phyloP scores from a whole-genome alignment of 2,888 invertebrate species.

The Diarsia dahlii region DNA sequence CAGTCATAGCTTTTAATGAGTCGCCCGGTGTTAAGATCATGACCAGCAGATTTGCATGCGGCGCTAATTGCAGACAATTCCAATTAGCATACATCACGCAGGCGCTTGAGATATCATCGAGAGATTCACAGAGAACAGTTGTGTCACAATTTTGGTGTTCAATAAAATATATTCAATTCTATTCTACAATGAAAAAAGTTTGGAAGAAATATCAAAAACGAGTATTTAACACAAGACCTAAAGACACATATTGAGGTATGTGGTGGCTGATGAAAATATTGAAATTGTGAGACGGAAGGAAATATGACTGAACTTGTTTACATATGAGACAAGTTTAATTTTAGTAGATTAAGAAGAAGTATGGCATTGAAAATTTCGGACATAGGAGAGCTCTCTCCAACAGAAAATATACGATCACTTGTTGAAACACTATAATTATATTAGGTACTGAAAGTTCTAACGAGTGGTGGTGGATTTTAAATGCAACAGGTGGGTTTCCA shows the following conservation, averaged over 20 bases:
- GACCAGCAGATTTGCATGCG: constrained; percentile 26
- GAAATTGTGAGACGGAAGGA: not conserved
- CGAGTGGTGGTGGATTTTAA: not conserved
- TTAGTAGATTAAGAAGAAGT: not conserved
- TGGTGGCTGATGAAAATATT: not conserved
- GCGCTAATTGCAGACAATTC: constrained; percentile 30
- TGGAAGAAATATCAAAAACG: constrained; percentile 9
- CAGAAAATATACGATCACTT: not conserved
- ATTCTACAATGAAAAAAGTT: constrained; percentile 5
- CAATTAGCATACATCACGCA: constrained; percentile 39
- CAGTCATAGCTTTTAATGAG: constrained; percentile 44
- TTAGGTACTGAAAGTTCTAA: not conserved
- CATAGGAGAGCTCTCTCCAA: not conserved
- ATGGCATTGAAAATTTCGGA: not conserved
- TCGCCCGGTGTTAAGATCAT: constrained; percentile 29
- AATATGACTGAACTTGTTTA: not conserved
- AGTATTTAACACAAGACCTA: constrained; percentile 3
- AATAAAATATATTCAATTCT: not conserved
- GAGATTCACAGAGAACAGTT: constrained; percentile 11
- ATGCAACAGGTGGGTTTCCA: not conserved
- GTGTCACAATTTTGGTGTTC: not conserved
- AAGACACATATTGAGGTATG: not conserved
- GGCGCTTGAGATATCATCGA: constrained; percentile 13
- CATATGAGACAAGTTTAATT: not conserved
- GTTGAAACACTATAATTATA: not conserved